A percentile compares a stretch with the other conserved stretches of the same genome.
These are phyloP conservation scores for Cyrtodaria siliqua DNA, from an alignment of 2,888 invertebrate genomes.

Conservation along the genomic window DNA sequence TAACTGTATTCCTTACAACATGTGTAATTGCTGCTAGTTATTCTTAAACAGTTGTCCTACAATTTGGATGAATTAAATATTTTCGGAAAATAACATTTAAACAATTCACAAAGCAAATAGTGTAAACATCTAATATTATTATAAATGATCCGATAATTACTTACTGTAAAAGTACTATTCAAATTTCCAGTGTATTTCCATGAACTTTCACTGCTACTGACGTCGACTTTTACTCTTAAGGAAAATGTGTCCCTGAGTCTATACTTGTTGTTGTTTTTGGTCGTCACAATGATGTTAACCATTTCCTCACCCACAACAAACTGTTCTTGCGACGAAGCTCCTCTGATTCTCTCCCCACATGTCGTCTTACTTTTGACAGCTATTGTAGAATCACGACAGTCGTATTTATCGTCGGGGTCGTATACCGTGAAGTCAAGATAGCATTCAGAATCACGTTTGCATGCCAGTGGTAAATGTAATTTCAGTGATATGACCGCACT, in stretches of 20 bases:
- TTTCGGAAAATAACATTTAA: no score
- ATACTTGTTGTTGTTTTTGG: conserved; percentile 1
- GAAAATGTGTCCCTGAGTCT: not conserved
- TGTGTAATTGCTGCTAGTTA: no score
- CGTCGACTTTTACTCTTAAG: not conserved
- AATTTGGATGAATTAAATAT: no score
- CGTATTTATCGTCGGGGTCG: not conserved
- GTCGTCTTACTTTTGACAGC: not conserved
- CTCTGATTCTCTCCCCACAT: not conserved
- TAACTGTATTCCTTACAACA: no score
- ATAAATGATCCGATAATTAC: no score
- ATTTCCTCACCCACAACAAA: not conserved
- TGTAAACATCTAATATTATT: no score
- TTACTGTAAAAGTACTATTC: no score
- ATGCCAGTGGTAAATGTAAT: not conserved
- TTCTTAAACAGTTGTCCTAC: no score
- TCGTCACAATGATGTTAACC: not conserved
- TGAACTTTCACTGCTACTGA: not conserved
- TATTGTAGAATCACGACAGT: not conserved
- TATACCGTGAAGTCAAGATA: not conserved
- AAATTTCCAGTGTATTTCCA: no score
- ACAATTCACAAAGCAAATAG: no score
- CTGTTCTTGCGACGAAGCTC: not conserved
- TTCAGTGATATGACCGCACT: not conserved
- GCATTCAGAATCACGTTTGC: not conserved